Conservation (phyloP, 2,113 vertebrate species). For the Trichomycterus rosablanca region DNA sequence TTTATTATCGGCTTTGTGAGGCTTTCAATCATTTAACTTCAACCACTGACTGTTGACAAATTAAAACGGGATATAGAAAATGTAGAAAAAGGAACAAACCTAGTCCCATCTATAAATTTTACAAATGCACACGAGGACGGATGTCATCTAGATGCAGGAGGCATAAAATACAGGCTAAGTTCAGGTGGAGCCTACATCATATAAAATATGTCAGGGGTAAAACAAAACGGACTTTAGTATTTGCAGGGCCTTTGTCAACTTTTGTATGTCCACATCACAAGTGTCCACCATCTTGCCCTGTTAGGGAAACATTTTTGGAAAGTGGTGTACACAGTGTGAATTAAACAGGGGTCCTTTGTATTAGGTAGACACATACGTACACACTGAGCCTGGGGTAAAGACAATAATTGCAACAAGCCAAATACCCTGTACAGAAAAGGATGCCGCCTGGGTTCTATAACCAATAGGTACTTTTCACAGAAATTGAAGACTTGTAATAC, state of each 20-base stretch:
- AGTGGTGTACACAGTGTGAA: conserved; percentile 26
- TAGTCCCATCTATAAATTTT: conserved; percentile 33
- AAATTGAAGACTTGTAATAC: too few species aligned
- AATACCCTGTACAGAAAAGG: conserved; percentile 18
- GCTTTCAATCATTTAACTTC: conserved; percentile 41
- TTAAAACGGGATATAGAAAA: conserved; percentile 31
- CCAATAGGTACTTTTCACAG: too few species aligned
- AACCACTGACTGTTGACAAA: conserved; percentile 17
- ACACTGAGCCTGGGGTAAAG: conserved; percentile 33
- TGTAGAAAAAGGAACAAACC: conserved; percentile 19
- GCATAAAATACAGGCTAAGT: conserved; percentile 22
- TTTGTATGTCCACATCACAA: conserved; percentile 12
- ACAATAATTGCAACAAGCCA: conserved; percentile 33
- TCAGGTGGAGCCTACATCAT: conserved; percentile 5
- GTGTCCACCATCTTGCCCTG: background rate
- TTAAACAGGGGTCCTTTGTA: conserved; percentile 53
- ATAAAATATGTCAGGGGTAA: conserved; percentile 1
- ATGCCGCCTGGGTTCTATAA: background rate
- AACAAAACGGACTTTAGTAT: conserved; percentile 1
- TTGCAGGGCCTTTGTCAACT: background rate
- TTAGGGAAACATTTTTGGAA: conserved; percentile 26
- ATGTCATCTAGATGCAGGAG: conserved; percentile 17
- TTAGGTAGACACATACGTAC: conserved; percentile 41
- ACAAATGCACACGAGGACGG: background rate
- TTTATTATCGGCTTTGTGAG: conserved; percentile 35